Percentiles rank a stretch among this genome's conserved stretches.
These are phyloP conservation scores for Sebastes iracundus DNA, from an alignment of 2,797 vertebrate species.

Conservation along the genomic window DNA sequence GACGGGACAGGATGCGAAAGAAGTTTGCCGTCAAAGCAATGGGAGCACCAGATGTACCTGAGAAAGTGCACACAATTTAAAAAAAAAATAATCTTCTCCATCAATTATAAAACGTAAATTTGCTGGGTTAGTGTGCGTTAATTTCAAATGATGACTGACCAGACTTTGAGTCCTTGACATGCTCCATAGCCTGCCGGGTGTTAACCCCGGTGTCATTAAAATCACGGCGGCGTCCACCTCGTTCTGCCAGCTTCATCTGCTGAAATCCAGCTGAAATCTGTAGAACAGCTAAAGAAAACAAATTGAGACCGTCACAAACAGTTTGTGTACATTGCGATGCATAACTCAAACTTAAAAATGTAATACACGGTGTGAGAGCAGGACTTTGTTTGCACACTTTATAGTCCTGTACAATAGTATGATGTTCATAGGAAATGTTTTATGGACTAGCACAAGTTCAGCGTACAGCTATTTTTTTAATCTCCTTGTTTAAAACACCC, in stretches of 20 bases:
- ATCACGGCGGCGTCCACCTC: conserved; percentile 89
- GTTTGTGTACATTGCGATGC: not conserved
- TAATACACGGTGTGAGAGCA: no score
- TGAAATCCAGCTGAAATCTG: conserved; percentile 92
- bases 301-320: not conserved
- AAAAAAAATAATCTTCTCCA: not conserved
- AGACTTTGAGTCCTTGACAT: conserved; percentile 90
- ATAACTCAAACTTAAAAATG: not conserved
- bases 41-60: conserved; percentile 84
- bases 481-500: not conserved
- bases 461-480: not conserved
- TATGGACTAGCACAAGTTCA: not conserved
- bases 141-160: conserved; percentile 71
- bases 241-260: conserved; percentile 87
- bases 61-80: not conserved
- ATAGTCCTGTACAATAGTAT: not conserved
- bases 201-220: conserved; percentile 89
- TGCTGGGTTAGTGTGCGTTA: rapidly evolving
- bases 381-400: not conserved
- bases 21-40: conserved; percentile 89
- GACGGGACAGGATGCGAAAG: conserved; percentile 89
- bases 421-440: not conserved
- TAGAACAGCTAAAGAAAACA: conserved; percentile 50
- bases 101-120: not conserved
- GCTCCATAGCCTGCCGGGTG: conserved; percentile 90